Percentiles rank a stretch among this genome's conserved stretches.
Evolutionary conservation across 2,113 vertebrate genomes (phyloP).

Genomic region (Melanotaenia duboulayi): DNA sequence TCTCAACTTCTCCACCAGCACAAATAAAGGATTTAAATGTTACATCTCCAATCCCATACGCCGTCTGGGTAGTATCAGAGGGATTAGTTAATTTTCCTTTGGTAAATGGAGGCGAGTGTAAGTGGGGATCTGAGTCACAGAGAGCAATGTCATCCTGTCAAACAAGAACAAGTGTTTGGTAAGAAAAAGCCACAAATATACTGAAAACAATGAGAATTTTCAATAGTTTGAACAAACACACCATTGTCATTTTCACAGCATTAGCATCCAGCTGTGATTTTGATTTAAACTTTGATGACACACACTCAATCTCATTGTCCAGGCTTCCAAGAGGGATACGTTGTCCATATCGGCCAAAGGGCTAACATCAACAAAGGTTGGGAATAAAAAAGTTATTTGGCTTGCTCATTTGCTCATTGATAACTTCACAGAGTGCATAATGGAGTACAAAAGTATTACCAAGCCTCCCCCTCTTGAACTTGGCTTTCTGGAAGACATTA

Average conservation of each 20-base stretch:
- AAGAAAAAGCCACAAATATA: neutral
- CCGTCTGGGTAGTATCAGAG: neutral
- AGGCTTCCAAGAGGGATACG: constrained; percentile 73
- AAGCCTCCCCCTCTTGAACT: constrained; percentile 30
- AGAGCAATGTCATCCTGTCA: constrained; percentile 40
- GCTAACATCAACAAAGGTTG: constrained; percentile 43
- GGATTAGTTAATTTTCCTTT: constrained; percentile 9
- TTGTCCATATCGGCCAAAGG: constrained; percentile 36
- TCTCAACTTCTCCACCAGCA: constrained; percentile 62
- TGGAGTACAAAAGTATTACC: constrained; percentile 48
- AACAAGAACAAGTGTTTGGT: neutral
- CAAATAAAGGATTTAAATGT: constrained; percentile 72
- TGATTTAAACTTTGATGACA: constrained; percentile 27
- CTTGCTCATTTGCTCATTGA: too few relatives aligned
- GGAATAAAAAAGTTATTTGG: neutral
- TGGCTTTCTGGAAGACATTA: constrained; percentile 54
- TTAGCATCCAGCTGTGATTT: constrained; percentile 29
- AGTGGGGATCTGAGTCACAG: neutral
- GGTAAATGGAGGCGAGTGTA: constrained; percentile 5
- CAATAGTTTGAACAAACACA: constrained; percentile 12
- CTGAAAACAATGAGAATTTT: neutral
- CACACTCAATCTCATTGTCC: constrained; percentile 59
- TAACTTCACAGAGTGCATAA: neutral
- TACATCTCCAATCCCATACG: constrained; percentile 49
- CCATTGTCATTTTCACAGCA: constrained; percentile 39